These are phyloP conservation scores for Aptenodytes forsteri DNA, from an alignment of 2,113 vertebrate genomes.

Conservation along the genomic window DNA sequence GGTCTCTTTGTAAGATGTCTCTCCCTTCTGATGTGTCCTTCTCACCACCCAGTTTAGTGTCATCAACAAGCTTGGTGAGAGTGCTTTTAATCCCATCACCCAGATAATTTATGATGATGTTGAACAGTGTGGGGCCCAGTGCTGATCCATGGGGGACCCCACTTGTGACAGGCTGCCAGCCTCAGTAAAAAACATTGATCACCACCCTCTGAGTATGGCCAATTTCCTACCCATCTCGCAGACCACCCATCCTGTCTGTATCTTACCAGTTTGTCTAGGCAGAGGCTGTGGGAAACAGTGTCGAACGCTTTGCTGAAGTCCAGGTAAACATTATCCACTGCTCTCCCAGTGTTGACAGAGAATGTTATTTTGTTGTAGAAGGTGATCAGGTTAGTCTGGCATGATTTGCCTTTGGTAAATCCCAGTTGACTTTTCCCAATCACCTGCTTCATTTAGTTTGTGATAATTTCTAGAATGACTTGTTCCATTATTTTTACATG, in stretches of 20 bases:
- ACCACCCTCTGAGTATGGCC: background rate
- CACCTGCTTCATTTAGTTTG: background rate
- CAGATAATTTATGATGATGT: background rate
- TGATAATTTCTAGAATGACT: background rate
- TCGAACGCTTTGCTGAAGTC: background rate
- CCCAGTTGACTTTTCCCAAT: background rate
- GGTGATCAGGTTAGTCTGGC: background rate
- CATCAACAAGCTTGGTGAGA: background rate
- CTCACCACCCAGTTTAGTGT: background rate
- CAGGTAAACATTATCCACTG: background rate
- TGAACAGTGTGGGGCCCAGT: background rate
- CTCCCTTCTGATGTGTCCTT: background rate
- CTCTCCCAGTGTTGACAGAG: background rate
- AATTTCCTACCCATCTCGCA: background rate
- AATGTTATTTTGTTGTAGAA: background rate
- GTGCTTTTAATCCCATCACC: background rate
- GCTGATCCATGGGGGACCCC: background rate
- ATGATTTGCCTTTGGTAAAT: background rate
- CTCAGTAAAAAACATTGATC: background rate
- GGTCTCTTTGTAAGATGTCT: background rate
- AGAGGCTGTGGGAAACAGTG: background rate
- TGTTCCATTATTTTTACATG: background rate
- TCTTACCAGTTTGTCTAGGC: background rate
- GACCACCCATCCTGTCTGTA: background rate
- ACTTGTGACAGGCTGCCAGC: background rate